Evolutionary conservation across 2,888 invertebrate species (phyloP).

Genomic region (Drosophila atroscutellata): DNA sequence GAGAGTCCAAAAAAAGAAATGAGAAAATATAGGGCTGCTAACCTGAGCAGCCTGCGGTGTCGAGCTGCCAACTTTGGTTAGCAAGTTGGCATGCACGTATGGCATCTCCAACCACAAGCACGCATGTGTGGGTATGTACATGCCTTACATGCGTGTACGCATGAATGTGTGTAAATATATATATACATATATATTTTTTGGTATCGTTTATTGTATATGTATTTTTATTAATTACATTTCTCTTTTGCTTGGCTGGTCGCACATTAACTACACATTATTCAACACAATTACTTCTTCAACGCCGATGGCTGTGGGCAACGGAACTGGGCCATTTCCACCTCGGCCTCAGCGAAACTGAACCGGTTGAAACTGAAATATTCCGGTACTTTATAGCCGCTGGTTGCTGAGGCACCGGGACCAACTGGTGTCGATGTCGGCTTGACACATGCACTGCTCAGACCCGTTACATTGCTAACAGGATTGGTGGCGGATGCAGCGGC

Average conservation of each 20-base stretch:
- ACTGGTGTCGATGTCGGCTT: conserved; percentile 85
- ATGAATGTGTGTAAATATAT: background rate
- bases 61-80: conserved; percentile 49
- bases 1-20: conserved; percentile 36
- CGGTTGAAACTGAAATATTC: conserved; percentile 94
- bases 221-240: conserved; percentile 43
- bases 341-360: conserved; percentile 92
- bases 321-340: conserved; percentile 92
- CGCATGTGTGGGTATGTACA: background rate
- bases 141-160: background rate
- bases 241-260: conserved; percentile 22
- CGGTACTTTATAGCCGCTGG: conserved; percentile 92
- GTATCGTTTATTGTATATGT: conserved; percentile 34
- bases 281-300: conserved; percentile 66
- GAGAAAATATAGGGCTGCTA: conserved; percentile 30
- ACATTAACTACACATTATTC: conserved; percentile 18
- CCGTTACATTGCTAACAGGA: conserved; percentile 86
- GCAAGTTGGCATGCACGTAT: conserved; percentile 43
- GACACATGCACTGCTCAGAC: conserved; percentile 88
- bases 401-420: conserved; percentile 81
- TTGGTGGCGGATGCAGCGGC: conserved; percentile 48
- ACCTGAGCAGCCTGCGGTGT: conserved; percentile 14
- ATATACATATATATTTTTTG: background rate
- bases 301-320: conserved; percentile 92
- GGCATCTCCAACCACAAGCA: background rate